phyloP scores from a whole-genome alignment of 2,113 vertebrate genomes.

The Pampusana beccarii region DNA sequence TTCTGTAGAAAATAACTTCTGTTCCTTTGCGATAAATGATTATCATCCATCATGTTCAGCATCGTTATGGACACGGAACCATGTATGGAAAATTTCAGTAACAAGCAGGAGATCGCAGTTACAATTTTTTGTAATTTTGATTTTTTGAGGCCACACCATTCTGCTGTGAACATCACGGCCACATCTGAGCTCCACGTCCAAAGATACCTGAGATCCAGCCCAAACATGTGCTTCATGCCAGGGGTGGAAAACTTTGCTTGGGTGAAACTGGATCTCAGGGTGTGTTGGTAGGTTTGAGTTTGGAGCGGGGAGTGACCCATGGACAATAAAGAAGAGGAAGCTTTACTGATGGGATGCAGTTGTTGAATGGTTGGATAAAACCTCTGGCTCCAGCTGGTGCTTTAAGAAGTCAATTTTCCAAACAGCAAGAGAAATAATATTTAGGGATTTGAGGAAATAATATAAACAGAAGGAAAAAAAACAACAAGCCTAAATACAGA shows the following conservation, averaged over 20 bases:
- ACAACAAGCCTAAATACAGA: neutral
- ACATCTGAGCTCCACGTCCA: neutral
- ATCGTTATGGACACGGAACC: fast-evolving
- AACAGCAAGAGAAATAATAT: neutral
- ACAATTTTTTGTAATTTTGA: too few relatives aligned
- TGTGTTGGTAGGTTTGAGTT: too few relatives aligned
- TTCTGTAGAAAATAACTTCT: neutral
- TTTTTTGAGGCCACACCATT: neutral
- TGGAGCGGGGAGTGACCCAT: neutral
- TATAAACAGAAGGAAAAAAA: neutral
- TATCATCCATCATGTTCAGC: neutral
- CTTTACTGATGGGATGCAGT: neutral
- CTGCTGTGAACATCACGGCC: neutral
- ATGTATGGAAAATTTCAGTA: neutral
- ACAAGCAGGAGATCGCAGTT: neutral
- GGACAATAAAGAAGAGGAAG: neutral
- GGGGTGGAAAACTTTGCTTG: too few relatives aligned
- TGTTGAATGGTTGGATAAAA: neutral
- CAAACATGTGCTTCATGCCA: neutral
- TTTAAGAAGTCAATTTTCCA: neutral
- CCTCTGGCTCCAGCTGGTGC: neutral
- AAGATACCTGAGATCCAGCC: neutral
- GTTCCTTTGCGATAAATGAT: neutral
- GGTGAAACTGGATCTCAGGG: neutral
- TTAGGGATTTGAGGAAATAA: neutral